These are phyloP conservation scores for Cephus runcator DNA, from an alignment of 2,888 invertebrate genomes.

Conservation along the genomic window DNA sequence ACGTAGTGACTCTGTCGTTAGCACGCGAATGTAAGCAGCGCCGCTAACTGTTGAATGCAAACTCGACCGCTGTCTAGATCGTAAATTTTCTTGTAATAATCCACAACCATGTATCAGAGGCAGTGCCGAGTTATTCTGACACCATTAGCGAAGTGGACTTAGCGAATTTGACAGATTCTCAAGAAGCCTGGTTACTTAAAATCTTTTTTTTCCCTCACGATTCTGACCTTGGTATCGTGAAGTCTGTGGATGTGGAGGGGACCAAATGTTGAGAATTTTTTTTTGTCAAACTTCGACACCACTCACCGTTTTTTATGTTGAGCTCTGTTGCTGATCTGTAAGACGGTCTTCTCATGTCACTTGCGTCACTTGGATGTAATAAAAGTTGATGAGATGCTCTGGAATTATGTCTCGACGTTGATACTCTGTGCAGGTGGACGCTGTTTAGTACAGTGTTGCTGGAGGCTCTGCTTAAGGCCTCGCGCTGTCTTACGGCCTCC, in stretches of 20 bases:
- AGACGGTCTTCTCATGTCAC: constrained; percentile 49
- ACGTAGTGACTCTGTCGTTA: constrained; percentile 27
- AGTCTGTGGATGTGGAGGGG: too few relatives aligned
- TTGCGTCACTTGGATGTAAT: constrained; percentile 52
- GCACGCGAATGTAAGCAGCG: constrained; percentile 13
- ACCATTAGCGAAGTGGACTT: too few relatives aligned
- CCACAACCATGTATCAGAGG: too few relatives aligned
- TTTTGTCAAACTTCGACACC: neutral
- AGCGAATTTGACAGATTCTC: too few relatives aligned
- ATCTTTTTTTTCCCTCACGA: too few relatives aligned
- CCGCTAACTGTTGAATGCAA: constrained; percentile 18
- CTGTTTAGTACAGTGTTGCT: constrained; percentile 86
- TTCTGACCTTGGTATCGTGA: too few relatives aligned
- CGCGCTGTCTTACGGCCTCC: constrained; percentile 84
- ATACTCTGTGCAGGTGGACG: constrained; percentile 82
- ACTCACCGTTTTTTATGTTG: constrained; percentile 76
- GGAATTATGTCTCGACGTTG: constrained; percentile 74
- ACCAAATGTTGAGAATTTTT: neutral
- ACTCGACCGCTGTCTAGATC: too few relatives aligned
- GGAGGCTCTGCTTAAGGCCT: constrained; percentile 83
- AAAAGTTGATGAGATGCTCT: constrained; percentile 57
- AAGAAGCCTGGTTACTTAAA: too few relatives aligned
- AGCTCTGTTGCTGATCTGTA: constrained; percentile 75
- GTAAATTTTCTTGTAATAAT: too few relatives aligned
- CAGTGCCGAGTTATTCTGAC: too few relatives aligned